These are phyloP conservation scores for Macropis europaea DNA, from an alignment of 2,888 invertebrate species.

Conservation along the genomic window DNA sequence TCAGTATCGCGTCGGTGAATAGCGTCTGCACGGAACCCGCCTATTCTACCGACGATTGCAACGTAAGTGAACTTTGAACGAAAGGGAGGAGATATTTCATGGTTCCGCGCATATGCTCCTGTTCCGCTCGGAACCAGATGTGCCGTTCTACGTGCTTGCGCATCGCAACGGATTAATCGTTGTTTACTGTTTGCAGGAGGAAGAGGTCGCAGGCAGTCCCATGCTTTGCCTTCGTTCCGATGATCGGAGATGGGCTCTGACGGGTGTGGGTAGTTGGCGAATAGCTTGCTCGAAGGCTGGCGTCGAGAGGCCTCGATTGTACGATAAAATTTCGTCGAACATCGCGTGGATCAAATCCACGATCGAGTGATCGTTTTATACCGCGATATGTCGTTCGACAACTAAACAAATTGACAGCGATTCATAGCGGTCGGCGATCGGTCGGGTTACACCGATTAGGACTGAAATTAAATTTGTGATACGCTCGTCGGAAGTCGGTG, in stretches of 20 bases:
- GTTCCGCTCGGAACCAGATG: too few species aligned
- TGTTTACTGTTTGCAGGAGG: conserved; percentile 83
- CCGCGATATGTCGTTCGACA: not conserved
- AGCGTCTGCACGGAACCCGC: conserved; percentile 91
- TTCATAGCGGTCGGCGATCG: not conserved
- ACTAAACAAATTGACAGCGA: conserved; percentile 1
- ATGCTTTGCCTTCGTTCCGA: conserved; percentile 89
- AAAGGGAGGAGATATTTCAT: too few species aligned
- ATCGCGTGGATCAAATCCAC: conserved; percentile 92
- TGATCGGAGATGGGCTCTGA: conserved; percentile 88
- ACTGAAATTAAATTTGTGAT: conserved; percentile 46
- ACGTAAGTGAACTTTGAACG: conserved; percentile 84
- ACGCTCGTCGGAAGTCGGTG: not conserved
- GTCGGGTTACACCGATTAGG: not conserved
- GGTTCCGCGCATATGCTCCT: too few species aligned
- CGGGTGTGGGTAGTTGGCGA: conserved; percentile 92
- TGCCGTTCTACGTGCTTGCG: too few species aligned
- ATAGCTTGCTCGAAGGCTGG: conserved; percentile 91
- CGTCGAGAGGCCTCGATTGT: conserved; percentile 89
- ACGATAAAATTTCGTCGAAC: conserved; percentile 90
- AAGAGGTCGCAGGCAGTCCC: conserved; percentile 93
- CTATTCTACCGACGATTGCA: conserved; percentile 90
- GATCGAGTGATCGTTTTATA: conserved; percentile 80
- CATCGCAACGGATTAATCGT: too few species aligned
- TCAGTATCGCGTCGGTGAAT: conserved; percentile 91